These are phyloP conservation scores for Phacellophora camtschatica DNA, from an alignment of 30 jellyfish, hydroid and myxozoan species.

Conservation along the genomic window DNA sequence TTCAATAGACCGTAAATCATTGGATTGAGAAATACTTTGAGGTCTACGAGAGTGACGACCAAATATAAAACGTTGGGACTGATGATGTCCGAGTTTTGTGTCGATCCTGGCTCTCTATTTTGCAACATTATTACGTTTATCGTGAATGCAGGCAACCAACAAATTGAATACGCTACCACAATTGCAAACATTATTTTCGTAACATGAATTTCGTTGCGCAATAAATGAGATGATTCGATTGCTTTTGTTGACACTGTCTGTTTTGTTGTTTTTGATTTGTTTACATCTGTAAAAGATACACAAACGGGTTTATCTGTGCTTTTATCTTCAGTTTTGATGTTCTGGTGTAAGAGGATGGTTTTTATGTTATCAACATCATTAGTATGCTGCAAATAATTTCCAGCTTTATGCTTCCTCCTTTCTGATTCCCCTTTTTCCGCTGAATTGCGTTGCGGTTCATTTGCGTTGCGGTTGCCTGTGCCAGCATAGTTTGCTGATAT, in stretches of 20 bases:
- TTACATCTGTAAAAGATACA: too few species aligned
- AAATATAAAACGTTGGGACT: background rate
- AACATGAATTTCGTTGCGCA: slow-evolving; percentile 43
- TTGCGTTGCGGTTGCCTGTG: background rate
- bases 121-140: slow-evolving; percentile 37
- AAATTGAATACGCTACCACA: slow-evolving; percentile 63
- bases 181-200: slow-evolving; percentile 70
- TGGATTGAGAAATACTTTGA: slow-evolving; percentile 66
- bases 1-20: slow-evolving; percentile 14
- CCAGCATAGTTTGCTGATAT: background rate
- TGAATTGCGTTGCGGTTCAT: background rate
- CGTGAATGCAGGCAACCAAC: slow-evolving; percentile 84
- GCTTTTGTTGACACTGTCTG: too few species aligned
- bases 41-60: slow-evolving; percentile 63
- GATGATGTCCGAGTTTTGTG: background rate
- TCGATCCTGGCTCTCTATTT: background rate
- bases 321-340: too few species aligned
- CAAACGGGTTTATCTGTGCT: too few species aligned
- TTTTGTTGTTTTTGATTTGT: too few species aligned
- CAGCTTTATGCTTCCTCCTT: too few species aligned
- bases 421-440: background rate
- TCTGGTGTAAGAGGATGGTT: background rate
- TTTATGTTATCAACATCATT: background rate
- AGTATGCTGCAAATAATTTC: background rate
- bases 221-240: background rate